Base-by-base conservation (phyloP, 2,888 invertebrate genomes). In the Tenthredo livida region DNA sequence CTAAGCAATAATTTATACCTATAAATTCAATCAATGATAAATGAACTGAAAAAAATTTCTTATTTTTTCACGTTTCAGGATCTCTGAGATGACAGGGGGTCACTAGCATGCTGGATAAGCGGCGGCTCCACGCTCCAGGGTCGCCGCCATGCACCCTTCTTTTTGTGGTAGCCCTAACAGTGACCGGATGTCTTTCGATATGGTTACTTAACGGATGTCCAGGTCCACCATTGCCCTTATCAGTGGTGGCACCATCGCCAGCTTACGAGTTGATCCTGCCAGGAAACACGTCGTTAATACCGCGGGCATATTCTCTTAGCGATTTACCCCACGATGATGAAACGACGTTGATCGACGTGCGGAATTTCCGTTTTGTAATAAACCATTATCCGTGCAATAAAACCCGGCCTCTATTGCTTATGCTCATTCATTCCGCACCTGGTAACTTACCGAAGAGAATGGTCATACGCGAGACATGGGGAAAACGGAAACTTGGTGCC, bases 361-460 rank as follows among this genome's bases (percentile, higher is more conserved):
- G 94, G 77, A 93, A 95, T 89, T 97, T 97, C 90, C 92, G 93
- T 21, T 97, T 96, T 91, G 93, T 93, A 83, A 94, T 96, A 70
- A 95, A 95, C 87, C 95, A 96, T 84, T 93, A 94, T 33, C 94
- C 94, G 0, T 96, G 96, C 89, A 92, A 94, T 82, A 92, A 92
- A 29, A 93, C 94, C 67, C 89, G 91, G 37, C 93, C 93, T n/a
- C 89, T 93, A 78, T 87, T 94, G 75, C 88, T 94, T 43, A 93
- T 94, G 86, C 89, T 94, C 80, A 93, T 95, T 43, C 94, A 95
- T 88, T 94, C 94, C n/a, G 94, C 94, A 10, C 94, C 94, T 0
- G 89, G 88, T 50, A 94, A 95, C 89, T 91, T 91, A 61, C 90
- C 88, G 12, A 93, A 94, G 88, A 91, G 94, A 61, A 90, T 91